Percentiles rank a stretch among this genome's conserved stretches.
phyloP scores from a whole-genome alignment of 2,888 invertebrate genomes.

The Ennomos erosarius region DNA sequence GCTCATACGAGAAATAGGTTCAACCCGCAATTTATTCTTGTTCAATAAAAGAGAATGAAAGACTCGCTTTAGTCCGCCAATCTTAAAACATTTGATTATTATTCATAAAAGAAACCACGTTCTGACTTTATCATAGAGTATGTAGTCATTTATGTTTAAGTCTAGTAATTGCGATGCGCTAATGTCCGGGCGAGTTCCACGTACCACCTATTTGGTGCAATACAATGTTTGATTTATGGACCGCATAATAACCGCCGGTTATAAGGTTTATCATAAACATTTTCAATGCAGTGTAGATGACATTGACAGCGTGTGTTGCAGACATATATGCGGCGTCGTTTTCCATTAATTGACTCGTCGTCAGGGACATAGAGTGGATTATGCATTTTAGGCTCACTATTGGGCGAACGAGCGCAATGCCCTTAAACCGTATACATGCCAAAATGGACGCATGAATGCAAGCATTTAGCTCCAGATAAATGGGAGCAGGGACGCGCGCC shows the following conservation, averaged over 20 bases:
- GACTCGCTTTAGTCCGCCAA: slow-evolving; percentile 4
- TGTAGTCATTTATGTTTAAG: slow-evolving; percentile 20
- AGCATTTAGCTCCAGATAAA: slow-evolving; percentile 66
- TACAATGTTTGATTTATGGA: slow-evolving; percentile 38
- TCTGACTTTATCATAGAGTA: slow-evolving; percentile 7
- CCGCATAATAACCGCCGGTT: slow-evolving; percentile 34
- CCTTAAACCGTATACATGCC: slow-evolving; percentile 53
- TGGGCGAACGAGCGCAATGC: slow-evolving; percentile 27
- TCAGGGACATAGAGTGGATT: slow-evolving; percentile 17
- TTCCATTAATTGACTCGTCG: slow-evolving; percentile 25
- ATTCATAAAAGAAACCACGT: slow-evolving; percentile 19
- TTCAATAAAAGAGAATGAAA: slow-evolving; percentile 5
- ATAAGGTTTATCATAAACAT: slow-evolving; percentile 27
- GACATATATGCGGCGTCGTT: slow-evolving; percentile 20
- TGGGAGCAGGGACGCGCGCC: slow-evolving; percentile 56
- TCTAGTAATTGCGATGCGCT: slow-evolving; percentile 35
- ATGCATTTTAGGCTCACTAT: slow-evolving; percentile 16
- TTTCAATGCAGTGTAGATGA: slow-evolving; percentile 12
- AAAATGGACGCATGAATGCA: slow-evolving; percentile 59
- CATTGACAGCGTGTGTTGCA: slow-evolving; percentile 9
- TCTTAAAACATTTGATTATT: slow-evolving; percentile 23
- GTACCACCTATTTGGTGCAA: slow-evolving; percentile 33
- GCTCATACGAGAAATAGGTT: slow-evolving; percentile 11
- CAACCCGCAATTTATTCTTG: slow-evolving; percentile 5
- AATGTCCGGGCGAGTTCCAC: slow-evolving; percentile 28